Evolutionary conservation across 2,888 invertebrate species (phyloP), one percentile per base, ranked within the genome.

Genomic region (Hydropsyche betteni): DNA sequence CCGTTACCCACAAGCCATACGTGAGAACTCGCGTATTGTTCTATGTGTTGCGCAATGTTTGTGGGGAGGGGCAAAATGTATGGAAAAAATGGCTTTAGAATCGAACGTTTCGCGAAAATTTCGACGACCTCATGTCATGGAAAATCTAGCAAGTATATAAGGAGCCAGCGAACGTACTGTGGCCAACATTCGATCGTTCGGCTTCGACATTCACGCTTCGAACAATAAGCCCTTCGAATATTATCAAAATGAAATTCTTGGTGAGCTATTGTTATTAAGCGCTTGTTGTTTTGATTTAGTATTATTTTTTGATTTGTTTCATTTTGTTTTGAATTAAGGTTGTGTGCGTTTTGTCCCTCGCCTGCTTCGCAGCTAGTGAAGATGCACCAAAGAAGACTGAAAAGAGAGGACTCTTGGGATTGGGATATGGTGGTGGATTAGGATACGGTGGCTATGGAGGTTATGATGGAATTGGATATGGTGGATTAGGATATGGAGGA

Each of bases 361-460:
- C 83, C 79, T 86, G 86, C 76, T 84, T 84, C 74, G 82, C 80
- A 16, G 86, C 86, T 1, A 86, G 86, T 74, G 86, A 86, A 74
- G 86, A 85, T 53, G 76, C 68, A 4, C 44, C 44, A 10, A 87
- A 87, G 83, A 87, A 87, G 82, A 85, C 86, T 70, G 86, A 87
- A 80, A 87, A 87, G 81, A 84, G 87, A 61, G 87, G 86, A 80
- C 83, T 88, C 73, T 82, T 84, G 74, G 82, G 84, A 77, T 84
- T 87, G 75, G 86, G 82, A 81, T 77, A 77, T 50, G 79, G 78
- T 52, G 70, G 70, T 81, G 83, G 86, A 79, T 86, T 85, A 74
- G 84, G 84, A 53, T 81, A 83, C 75, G 24, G 24, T 24, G 44
- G 44, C 44, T 44, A 44, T 44, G 85, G 86, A 12, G 34, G 71